Evolutionary conservation across 2,888 invertebrate genomes (phyloP), one percentile per base, ranked within the genome.

Genomic region (Philonicus albiceps): DNA sequence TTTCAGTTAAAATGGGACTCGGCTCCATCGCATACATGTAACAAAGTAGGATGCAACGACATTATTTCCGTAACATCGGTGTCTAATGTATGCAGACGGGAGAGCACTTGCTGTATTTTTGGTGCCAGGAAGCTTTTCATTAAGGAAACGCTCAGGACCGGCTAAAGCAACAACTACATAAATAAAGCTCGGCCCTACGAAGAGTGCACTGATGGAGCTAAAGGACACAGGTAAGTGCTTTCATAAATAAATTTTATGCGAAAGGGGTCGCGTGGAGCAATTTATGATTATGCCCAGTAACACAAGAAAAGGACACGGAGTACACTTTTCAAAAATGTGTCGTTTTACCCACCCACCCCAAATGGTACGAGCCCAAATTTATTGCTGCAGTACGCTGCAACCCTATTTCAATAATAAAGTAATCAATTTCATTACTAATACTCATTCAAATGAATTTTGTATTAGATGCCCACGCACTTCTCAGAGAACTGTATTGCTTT

Each of bases 91-190:
- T 76, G 76, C 22, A 76, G 40, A 5, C 27, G 74, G 16, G 19
- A 76, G 22, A 40, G 76, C 30, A 75, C 19, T 75, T 40, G 37
- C 34, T 75, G 37, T 11, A 37, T 31, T 76, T 76, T 76, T 13
- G 76, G 76, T 43, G 40, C 43, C 76, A 40, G 40, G 76, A 76
- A 76, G 76, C 76, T 34, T 76, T 76, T 76, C 76, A 76, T 76
- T 76, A 76, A 76, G 34, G 76, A 76, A 76, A 75, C 8, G 76
- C 40, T 64, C 64, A 64, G 64, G 8, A 27, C 64, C 22, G 27
- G 27, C 8, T 7, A 1, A 37, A 37, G 22, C 64, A 64, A 64
- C 64, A 64, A 64, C 22, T 64, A 19, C 64, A 22, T 64, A 64
- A 64, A 64, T 22, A 64, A 64, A 64, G 27, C 22, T 64, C 64